Evolutionary conservation across 2,888 invertebrate species (phyloP), one percentile per base, ranked within the genome.

Genomic region (Petrolisthes manimaculis): DNA sequence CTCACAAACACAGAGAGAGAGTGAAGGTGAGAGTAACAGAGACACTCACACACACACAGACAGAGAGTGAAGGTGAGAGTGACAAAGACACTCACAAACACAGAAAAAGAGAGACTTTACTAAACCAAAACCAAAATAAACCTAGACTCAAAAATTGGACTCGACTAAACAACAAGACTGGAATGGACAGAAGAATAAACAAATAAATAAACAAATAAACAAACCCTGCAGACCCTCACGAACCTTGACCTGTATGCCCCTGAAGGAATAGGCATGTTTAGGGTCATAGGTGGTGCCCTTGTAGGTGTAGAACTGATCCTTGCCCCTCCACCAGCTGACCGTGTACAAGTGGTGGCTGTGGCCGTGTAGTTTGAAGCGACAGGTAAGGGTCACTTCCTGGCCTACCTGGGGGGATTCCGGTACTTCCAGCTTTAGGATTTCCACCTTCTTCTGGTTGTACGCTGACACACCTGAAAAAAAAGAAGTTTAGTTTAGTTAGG

Each of bases 321-420:
- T 78, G 78, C 89, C 90, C 12, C 90, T 80, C 90, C 90, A 90
- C 90, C 90, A 90, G 79, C 83, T 90, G 67, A 90, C 89, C n/a
- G 90, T 90, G 87, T 90, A 90, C 37, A 90, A 85, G 55, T 81
- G 56, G 71, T 89, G 86, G 51, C 85, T 83, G 71, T 54, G 37
- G 54, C 90, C 90, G 21, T 14, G 55, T 54, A 90, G 80, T 37
- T 71, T 53, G 83, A 87, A 90, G 53, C 55, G 84, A 55, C 90
- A 90, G 21, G 86, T 86, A 53, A 90, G 88, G 5, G 83, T 74
- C 21, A 88, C 90, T 71, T 90, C 90, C n/a, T 90, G 88, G 5
- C 90, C 90, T 21, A 18, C 78, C 4, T 79, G 78, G 21, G 88
- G 88, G n/a, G 82, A 77, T 78, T 67, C 81, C 1, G 90, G 90